phyloP scores from a whole-genome alignment of 2,888 invertebrate genomes.

The Drosophila testacea region DNA sequence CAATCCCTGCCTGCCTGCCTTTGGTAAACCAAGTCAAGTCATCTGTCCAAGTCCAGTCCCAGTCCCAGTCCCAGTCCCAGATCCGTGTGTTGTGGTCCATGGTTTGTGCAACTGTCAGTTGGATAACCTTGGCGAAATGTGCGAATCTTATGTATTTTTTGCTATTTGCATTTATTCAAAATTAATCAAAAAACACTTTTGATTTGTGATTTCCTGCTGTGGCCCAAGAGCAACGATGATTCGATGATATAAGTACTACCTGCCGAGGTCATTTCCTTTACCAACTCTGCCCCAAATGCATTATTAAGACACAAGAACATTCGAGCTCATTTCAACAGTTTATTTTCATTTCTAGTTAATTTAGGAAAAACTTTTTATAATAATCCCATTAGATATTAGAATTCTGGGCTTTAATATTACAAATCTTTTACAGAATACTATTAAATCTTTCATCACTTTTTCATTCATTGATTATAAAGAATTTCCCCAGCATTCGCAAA shows the following conservation, averaged over 20 bases:
- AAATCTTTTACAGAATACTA: no score
- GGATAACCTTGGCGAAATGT: constrained; percentile 65
- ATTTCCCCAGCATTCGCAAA: no score
- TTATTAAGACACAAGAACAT: constrained; percentile 10
- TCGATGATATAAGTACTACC: constrained; percentile 9
- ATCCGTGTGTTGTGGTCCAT: constrained; percentile 17
- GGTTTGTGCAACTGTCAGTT: constrained; percentile 65
- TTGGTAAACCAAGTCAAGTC: constrained; percentile 3
- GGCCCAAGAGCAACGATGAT: constrained; percentile 29
- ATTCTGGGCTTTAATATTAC: no score
- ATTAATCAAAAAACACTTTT: constrained; percentile 83
- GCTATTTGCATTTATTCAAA: constrained; percentile 79
- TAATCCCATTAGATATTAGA: no score
- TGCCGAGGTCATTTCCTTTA: constrained; percentile 21
- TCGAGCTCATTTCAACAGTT: neutral
- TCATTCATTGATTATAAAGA: no score
- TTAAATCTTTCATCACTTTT: no score
- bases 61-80: neutral
- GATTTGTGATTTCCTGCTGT: constrained; percentile 84
- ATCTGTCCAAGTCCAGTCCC: neutral
- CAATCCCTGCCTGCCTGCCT: neutral
- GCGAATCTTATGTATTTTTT: constrained; percentile 46
- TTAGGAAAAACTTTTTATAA: no score
- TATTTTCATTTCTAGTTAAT: no score
- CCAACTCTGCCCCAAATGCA: neutral